phyloP scores from a whole-genome alignment of 2,113 vertebrate genomes.

The Chloropsis cyanopogon region DNA sequence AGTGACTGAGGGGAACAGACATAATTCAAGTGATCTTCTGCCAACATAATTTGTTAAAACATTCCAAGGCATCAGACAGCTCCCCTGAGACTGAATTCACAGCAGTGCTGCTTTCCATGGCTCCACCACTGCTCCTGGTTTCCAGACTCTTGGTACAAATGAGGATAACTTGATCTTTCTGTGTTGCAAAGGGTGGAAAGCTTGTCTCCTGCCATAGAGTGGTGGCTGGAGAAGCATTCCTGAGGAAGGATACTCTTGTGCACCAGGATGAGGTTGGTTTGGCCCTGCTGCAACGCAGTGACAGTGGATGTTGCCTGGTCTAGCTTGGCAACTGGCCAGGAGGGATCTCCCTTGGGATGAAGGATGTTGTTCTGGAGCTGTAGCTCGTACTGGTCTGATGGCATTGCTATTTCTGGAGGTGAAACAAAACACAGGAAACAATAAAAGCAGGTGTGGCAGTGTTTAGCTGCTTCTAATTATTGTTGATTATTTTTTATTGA shows the following conservation, averaged over 20 bases:
- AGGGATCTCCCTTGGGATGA: constrained; percentile 58
- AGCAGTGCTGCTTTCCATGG: background rate
- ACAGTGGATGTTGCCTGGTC: constrained; percentile 73
- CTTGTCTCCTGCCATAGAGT: background rate
- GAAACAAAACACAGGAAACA: background rate
- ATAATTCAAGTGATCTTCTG: background rate
- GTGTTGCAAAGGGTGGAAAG: background rate
- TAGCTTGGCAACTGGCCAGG: constrained; percentile 76
- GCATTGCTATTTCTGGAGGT: constrained; percentile 83
- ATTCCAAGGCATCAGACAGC: background rate
- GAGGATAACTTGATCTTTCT: background rate
- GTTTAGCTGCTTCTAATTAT: background rate
- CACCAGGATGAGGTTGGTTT: constrained; percentile 68
- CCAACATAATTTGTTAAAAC: background rate
- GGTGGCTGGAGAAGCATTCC: background rate
- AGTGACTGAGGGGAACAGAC: background rate
- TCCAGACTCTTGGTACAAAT: background rate
- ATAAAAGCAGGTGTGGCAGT: background rate
- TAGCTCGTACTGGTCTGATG: constrained; percentile 90
- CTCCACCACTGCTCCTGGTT: background rate
- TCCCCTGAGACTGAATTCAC: background rate
- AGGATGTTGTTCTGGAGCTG: constrained; percentile 84
- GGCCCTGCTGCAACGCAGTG: constrained; percentile 75
- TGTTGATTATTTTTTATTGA: background rate
- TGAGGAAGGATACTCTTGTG: constrained; percentile 78